A percentile compares a stretch with the other conserved stretches of the same genome.
Conservation (phyloP, 2,797 vertebrate species). For the Chrosomus eos region DNA sequence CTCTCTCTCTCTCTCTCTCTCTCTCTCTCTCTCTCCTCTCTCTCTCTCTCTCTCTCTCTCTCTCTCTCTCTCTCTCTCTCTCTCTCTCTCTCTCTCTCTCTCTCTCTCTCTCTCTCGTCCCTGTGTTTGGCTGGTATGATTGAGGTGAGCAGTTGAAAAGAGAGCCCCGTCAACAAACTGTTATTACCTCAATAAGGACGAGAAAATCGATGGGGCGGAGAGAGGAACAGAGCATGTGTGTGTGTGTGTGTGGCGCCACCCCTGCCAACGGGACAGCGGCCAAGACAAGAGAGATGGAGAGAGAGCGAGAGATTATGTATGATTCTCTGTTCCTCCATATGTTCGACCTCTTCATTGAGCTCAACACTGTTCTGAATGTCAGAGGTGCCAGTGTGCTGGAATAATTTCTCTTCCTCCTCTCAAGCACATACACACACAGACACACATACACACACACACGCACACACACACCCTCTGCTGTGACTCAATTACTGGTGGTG, state of each 20-base stretch:
- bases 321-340: conserved; percentile 53
- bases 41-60: conserved; percentile 19
- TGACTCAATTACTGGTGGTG: conserved; percentile 84
- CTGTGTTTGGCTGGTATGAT: conserved; percentile 41
- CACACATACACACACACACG: conserved; percentile 33
- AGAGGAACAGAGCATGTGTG: conserved; percentile 73
- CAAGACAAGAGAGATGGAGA: conserved; percentile 43
- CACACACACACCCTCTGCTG: conserved; percentile 17
- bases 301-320: conserved; percentile 41
- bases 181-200: conserved; percentile 80
- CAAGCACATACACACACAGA: conserved; percentile 48
- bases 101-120: conserved; percentile 18
- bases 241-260: conserved; percentile 10
- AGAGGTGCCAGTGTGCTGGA: conserved; percentile 51
- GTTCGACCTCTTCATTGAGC: conserved; percentile 65
- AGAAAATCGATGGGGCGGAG: conserved; percentile 82
- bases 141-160: conserved; percentile 73
- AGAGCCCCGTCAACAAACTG: conserved; percentile 75
- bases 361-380: conserved; percentile 61
- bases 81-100: conserved; percentile 20
- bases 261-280: conserved; percentile 51
- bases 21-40: conserved; percentile 1
- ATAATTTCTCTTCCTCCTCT: conserved; percentile 39
- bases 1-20: conserved; percentile 19
- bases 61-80: conserved; percentile 10